Conservation (phyloP, 2,888 invertebrate species). For the Oxytorus armatus region DNA sequence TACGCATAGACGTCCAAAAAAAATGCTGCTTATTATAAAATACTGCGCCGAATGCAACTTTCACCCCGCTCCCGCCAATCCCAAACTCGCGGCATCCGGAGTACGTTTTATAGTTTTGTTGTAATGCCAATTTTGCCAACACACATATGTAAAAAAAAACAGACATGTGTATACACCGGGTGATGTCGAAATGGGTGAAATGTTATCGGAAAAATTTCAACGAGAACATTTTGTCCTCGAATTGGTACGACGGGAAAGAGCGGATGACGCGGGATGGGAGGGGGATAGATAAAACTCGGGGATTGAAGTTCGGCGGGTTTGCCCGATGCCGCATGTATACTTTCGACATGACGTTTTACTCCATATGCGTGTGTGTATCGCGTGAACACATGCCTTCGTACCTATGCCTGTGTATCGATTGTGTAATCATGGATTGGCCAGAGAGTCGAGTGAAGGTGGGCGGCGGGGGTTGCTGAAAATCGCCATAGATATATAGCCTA, state of each 20-base stretch:
- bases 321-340: conserved; percentile 26
- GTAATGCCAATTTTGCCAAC: conserved; percentile 13
- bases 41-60: conserved; percentile 2
- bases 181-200: conserved; percentile 15
- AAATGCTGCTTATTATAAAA: conserved; percentile 23
- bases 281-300: conserved; percentile 53
- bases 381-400: neutral
- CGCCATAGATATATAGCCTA: conserved; percentile 32
- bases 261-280: conserved; percentile 9
- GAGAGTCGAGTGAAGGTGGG: conserved; percentile 44
- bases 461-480: conserved; percentile 32
- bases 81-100: neutral
- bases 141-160: conserved; percentile 21
- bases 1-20: neutral
- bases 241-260: conserved; percentile 9
- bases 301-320: conserved; percentile 39
- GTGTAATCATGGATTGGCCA: conserved; percentile 59
- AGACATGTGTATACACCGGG: neutral
- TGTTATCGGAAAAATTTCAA: conserved; percentile 53
- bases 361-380: conserved; percentile 12
- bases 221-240: conserved; percentile 40
- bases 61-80: neutral
- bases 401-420: conserved; percentile 28
- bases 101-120: neutral
- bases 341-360: conserved; percentile 23